A percentile compares a stretch with the other conserved stretches of the same genome.
These are phyloP conservation scores for Coboldia fuscipes DNA, from an alignment of 1,140 invertebrate species.

Conservation along the genomic window DNA sequence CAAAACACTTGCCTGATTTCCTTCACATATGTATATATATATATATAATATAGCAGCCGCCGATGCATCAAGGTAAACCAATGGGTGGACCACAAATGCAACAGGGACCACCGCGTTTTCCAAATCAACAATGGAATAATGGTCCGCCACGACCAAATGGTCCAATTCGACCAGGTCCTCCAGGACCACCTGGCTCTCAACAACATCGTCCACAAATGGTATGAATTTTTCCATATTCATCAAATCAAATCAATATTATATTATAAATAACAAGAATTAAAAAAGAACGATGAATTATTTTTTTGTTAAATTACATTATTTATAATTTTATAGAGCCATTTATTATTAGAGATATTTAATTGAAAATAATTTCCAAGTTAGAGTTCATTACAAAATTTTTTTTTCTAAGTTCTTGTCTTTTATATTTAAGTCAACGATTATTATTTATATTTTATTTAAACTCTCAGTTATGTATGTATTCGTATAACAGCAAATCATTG, in stretches of 20 bases:
- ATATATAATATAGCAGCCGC: constrained; percentile 10
- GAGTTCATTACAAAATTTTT: constrained; percentile 20
- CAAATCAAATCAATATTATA: constrained; percentile 4
- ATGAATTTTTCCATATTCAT: constrained; percentile 9
- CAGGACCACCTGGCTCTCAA: constrained; percentile 27
- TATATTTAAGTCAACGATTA: no score
- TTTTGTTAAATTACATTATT: constrained; percentile 8
- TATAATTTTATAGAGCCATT: constrained; percentile 3
- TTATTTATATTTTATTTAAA: no score
- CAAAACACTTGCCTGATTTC: no score
- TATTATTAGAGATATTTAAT: not conserved
- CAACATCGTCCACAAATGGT: constrained; percentile 48
- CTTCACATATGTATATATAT: no score
- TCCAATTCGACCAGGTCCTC: constrained; percentile 25
- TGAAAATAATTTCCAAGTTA: constrained; percentile 6
- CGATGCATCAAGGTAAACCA: constrained; percentile 18
- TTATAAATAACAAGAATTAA: constrained; percentile 4
- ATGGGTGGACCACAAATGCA: constrained; percentile 19
- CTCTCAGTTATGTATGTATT: no score
- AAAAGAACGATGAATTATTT: constrained; percentile 14
- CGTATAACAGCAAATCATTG: no score
- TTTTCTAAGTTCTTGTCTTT: no score
- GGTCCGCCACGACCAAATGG: constrained; percentile 47
- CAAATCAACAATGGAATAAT: constrained; percentile 27
- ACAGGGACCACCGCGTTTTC: constrained; percentile 25